Evolutionary conservation across 2,113 vertebrate genomes (phyloP), one percentile per base, ranked within the genome.

Genomic region (Delphinapterus leucas): DNA sequence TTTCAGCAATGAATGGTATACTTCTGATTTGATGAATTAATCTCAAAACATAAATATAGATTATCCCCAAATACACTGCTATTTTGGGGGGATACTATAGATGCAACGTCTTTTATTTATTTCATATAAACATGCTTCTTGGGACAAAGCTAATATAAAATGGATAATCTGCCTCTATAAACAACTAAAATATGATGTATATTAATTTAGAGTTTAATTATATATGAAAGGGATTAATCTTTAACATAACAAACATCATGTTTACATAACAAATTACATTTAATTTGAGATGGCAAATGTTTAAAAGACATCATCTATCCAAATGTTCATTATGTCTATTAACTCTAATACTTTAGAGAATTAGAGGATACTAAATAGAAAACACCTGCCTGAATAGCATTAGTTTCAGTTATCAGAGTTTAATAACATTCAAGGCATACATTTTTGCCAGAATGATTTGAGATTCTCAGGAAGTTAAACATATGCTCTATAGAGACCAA

Each of bases 251-350:
- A 92, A 74, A 47, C 13, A 88, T 49, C 15, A 49, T 96, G 61
- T 73, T 95, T 90, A 84, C 36, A 77, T 60, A 90, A 84, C n/a
- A 61, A 74, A 84, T 95, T 80, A 77, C 26, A 89, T 92, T 92
- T 94, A 84, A 84, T 67, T n/a, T 86, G 73, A 70, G 36, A 76
- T 89, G 36, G 36, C 25, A 81, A 89, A 94, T 90, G 26, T 89
- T 89, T 80, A 18, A 76, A 74, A 92, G 7, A 47, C 20, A 61
- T 61, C 33, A 70, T 31, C 26, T 92, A 70, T 31, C 26, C 15
- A 94, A 94, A 58, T 92, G 61, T 82, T 76, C 74, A 96, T 96
- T 91, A 20, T 82, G 23, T 82, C 68, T 82, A 82, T 90, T 96
- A 96, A 25, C 7, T 76, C 36, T 83, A 87, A 87, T 77, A 71